Evolutionary conservation across 2,888 invertebrate species (phyloP), one percentile per base, ranked within the genome.

Genomic region (Priapulus caudatus): DNA sequence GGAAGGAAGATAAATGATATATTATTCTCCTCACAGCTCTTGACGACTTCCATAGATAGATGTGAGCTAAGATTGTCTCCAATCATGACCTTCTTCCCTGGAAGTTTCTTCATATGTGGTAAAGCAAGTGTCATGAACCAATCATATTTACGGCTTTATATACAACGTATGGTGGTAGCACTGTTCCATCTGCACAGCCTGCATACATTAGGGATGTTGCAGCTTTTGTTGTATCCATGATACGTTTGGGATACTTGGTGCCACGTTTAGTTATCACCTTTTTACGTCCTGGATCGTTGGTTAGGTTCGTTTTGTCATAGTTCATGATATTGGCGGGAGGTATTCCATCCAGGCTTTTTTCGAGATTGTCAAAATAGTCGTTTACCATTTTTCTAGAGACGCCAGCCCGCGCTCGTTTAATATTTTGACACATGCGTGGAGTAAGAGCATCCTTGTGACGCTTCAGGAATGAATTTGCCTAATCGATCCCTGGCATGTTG

Each of bases 101-200:
- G 33, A 52, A 57, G 59, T 16, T 62, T 53, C 44, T 50, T 21
- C 19, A 69, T 54, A 52, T 58, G 55, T 47, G 62, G 62, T 20
- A 71, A 45, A 23, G 60, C 54, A 18, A 57, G 19, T 20, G 60
- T 64, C 73, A 74, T 4, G 66, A 63, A 44, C 64, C 55, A 59
- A 65, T 70, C n/a, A 73, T 43, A 53, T 69, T 50, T 52, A 61
- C 59, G 1, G 70, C 60, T 59, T 72, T 74, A 57, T 72, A 72
- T 0, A 71, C 68, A 3, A 72, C 66, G 57, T 72, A 73, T 20
- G 62, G 61, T 3, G 71, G 70, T 22, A 72, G 56, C 2, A 68
- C 20, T 44, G 58, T 54, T 3, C 72, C 72, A 50, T 56, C 60
- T 5, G 71, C 70, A 44, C 64, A 62, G 5, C 61, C 64, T 63